Percentiles rank a stretch among this genome's conserved stretches.
These are phyloP conservation scores for Ashinkailepas kermadecensis DNA, from an alignment of 2,888 invertebrate genomes.

Conservation along the genomic window DNA sequence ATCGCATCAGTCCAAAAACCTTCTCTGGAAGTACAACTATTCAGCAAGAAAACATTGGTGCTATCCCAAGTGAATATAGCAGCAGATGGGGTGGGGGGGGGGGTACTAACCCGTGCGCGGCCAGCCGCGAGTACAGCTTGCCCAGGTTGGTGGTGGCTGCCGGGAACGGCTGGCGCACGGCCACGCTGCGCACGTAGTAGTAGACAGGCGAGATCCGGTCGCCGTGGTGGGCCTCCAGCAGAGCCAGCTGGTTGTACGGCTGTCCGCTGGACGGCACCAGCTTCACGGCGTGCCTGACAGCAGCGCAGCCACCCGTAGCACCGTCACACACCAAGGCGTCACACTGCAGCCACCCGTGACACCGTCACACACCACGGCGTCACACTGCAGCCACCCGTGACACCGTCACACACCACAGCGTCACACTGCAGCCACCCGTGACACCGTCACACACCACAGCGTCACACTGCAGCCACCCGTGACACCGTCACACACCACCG, in stretches of 20 bases:
- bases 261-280: slow-evolving; percentile 71
- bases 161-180: slow-evolving; percentile 76
- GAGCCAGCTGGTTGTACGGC: slow-evolving; percentile 78
- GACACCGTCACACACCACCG: too few relatives aligned
- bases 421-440: too few relatives aligned
- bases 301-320: not conserved
- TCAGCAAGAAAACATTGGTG: too few relatives aligned
- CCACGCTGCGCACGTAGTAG: slow-evolving; percentile 74
- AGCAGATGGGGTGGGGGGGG: not conserved
- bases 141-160: slow-evolving; percentile 68
- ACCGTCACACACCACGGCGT: too few relatives aligned
- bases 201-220: slow-evolving; percentile 74
- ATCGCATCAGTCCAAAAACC: too few relatives aligned
- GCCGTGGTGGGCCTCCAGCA: slow-evolving; percentile 70
- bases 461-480: too few relatives aligned
- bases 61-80: slow-evolving; percentile 38
- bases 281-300: slow-evolving; percentile 58
- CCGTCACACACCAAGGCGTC: too few relatives aligned
- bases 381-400: too few relatives aligned
- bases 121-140: slow-evolving; percentile 26
- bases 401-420: too few relatives aligned
- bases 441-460: too few relatives aligned
- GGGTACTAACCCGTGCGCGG: not conserved
- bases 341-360: too few relatives aligned
- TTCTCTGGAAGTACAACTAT: too few relatives aligned